Evolutionary conservation across 2,888 invertebrate species (phyloP).

Genomic region (Epicampocera succincta): DNA sequence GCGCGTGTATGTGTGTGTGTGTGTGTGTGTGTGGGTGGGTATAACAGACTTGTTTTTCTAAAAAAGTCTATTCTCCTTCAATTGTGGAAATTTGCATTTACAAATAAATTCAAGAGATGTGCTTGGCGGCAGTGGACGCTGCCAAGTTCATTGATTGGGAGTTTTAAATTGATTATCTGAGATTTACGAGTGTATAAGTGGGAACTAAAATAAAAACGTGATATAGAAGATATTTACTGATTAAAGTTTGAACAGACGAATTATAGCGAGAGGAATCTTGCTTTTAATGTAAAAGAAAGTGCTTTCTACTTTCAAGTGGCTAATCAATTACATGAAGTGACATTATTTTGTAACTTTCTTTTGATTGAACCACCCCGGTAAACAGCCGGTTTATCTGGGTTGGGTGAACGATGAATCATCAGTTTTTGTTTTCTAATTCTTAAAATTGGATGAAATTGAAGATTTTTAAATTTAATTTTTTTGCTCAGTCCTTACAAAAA

Average conservation of each 20-base stretch:
- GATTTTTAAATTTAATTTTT: background rate
- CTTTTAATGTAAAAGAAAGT: background rate
- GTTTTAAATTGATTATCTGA: slow-evolving; percentile 21
- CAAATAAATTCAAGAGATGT: too few species aligned
- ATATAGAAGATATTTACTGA: background rate
- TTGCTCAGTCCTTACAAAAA: slow-evolving; percentile 10
- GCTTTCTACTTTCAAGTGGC: background rate
- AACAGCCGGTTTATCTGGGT: slow-evolving; percentile 4
- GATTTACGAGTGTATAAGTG: slow-evolving; percentile 32
- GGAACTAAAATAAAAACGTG: slow-evolving; percentile 28
- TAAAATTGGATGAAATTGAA: slow-evolving; percentile 42
- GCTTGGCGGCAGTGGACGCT: background rate
- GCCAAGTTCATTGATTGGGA: slow-evolving; percentile 15
- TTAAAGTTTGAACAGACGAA: too few species aligned
- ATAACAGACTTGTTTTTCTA: too few species aligned
- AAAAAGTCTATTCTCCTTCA: too few species aligned
- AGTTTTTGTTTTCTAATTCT: slow-evolving; percentile 18
- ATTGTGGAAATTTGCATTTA: too few species aligned
- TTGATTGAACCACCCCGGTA: background rate
- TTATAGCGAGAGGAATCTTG: too few species aligned
- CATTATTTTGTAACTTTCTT: background rate
- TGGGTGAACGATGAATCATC: background rate
- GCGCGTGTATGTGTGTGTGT: too few species aligned
- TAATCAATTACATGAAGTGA: background rate
- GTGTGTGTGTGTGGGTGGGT: too few species aligned